Conservation (phyloP, 2,888 invertebrate species). For the Harpalus rubripes region DNA sequence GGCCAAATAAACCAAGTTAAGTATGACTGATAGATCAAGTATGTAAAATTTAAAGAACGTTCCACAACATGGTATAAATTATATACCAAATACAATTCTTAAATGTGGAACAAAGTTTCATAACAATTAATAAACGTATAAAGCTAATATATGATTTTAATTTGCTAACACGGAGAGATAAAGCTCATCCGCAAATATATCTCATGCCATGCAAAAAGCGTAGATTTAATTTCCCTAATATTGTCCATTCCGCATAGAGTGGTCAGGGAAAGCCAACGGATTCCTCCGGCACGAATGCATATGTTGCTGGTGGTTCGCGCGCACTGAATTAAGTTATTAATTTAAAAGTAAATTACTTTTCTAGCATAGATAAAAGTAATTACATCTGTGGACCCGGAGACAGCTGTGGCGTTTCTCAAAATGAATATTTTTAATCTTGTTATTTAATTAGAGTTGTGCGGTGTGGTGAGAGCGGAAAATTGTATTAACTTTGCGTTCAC, state of each 20-base stretch:
- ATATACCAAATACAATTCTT: no score
- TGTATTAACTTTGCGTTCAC: constrained; percentile 60
- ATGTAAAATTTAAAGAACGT: no score
- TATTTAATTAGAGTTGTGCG: constrained; percentile 66
- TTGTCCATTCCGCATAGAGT: constrained; percentile 21
- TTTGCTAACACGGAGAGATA: not conserved
- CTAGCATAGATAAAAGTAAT: constrained; percentile 66
- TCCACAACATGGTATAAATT: no score
- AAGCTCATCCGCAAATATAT: not conserved
- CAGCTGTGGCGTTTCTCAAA: constrained; percentile 64
- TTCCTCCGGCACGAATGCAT: constrained; percentile 8
- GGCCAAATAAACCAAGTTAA: no score
- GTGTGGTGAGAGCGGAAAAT: constrained; percentile 61
- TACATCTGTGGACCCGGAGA: constrained; percentile 59
- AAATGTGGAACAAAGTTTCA: no score
- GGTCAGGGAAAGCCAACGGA: no score
- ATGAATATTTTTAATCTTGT: constrained; percentile 65
- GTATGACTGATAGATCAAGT: no score
- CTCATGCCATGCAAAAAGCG: not conserved
- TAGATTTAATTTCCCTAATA: constrained; percentile 33
- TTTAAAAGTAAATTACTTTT: constrained; percentile 65
- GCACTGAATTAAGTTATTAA: constrained; percentile 61
- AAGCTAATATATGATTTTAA: constrained; percentile 9
- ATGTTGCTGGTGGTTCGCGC: constrained; percentile 43
- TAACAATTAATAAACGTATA: not conserved